Base-by-base conservation (phyloP, 2,113 vertebrate species). In the Pontoporia blainvillei region DNA sequence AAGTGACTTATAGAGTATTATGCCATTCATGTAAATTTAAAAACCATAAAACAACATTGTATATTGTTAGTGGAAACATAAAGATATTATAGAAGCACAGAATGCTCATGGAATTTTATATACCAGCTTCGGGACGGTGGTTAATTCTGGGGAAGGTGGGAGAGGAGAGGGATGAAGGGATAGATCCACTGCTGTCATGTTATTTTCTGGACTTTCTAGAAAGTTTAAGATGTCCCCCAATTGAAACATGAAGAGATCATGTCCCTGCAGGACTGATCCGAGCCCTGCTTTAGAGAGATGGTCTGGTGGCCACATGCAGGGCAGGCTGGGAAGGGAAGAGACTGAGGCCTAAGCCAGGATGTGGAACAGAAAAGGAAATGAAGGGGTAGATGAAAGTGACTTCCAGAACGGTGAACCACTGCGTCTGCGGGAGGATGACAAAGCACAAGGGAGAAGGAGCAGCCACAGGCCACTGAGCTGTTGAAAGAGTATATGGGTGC, bases 291-390 rank as follows among this genome's bases (percentile, higher is more conserved):
- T 4, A 39, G 72, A 89, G 79, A 44, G 90, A 69, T 0, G 34
- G 67, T n/a, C 94, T 96, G 96, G 52, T 31, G 73, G 66, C 82
- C 93, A 93, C 27, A 4, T 66, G 94, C 66, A 20, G 5, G 36
- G 25, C 57, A 61, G 61, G 59, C 82, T 75, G 71, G 72, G 64
- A 36, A 76, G 59, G 75, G 52, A 46, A 54, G 78, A 61, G 73
- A 31, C 21, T 0, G 62, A 23, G 71, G 75, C 64, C n/a, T 34
- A 8, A 59, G 85, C 14, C 64, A 89, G 95, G 90, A 41, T 6
- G 25, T 31, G 71, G n/a, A 41, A 46, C 14, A 41, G 76, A 57
- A 71, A 54, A 96, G 94, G 97, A 96, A 93, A 95, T 91, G 96
- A 96, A 94, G 61, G n/a, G 25, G 15, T 52, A 64, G 91, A 52